A percentile compares a stretch with the other conserved stretches of the same genome.
Conservation (phyloP, 1,140 invertebrate species). For the Bursaphelenchus mucronatus region DNA sequence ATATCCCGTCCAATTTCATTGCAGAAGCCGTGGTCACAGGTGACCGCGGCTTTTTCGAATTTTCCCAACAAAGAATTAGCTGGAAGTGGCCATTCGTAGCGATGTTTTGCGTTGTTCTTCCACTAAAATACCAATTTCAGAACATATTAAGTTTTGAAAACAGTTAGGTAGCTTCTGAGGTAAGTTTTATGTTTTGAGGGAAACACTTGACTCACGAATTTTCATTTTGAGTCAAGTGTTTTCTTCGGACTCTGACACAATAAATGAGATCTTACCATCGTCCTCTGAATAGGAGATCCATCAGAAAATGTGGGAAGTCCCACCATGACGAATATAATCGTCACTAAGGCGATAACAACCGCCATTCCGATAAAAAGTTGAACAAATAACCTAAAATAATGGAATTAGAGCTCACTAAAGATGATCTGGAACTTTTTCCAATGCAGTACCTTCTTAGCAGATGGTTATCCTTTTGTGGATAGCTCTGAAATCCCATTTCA, state of each 20-base stretch:
- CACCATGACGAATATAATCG: slow-evolving; percentile 5
- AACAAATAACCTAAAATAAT: too few relatives aligned
- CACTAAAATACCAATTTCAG: slow-evolving; percentile 28
- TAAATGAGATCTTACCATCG: background rate
- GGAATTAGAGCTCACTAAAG: too few relatives aligned
- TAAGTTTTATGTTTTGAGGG: too few relatives aligned
- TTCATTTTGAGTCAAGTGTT: too few relatives aligned
- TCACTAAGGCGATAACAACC: too few relatives aligned
- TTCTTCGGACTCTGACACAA: background rate
- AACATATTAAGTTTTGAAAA: background rate
- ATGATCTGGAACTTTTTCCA: too few relatives aligned
- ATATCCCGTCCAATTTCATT: slow-evolving; percentile 67
- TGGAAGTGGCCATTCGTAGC: slow-evolving; percentile 55
- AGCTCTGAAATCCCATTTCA: too few relatives aligned
- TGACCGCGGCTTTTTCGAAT: slow-evolving; percentile 54
- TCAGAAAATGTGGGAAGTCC: slow-evolving; percentile 11
- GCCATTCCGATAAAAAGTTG: too few relatives aligned
- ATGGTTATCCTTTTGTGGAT: too few relatives aligned
- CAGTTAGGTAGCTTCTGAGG: too few relatives aligned
- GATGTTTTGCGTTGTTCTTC: slow-evolving; percentile 21
- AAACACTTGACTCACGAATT: too few relatives aligned
- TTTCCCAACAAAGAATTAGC: slow-evolving; percentile 44
- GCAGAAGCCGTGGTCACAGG: slow-evolving; percentile 58
- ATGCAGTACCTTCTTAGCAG: too few relatives aligned
- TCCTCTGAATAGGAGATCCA: background rate